phyloP scores from a whole-genome alignment of 2,113 vertebrate species.

The Nanorana parkeri region DNA sequence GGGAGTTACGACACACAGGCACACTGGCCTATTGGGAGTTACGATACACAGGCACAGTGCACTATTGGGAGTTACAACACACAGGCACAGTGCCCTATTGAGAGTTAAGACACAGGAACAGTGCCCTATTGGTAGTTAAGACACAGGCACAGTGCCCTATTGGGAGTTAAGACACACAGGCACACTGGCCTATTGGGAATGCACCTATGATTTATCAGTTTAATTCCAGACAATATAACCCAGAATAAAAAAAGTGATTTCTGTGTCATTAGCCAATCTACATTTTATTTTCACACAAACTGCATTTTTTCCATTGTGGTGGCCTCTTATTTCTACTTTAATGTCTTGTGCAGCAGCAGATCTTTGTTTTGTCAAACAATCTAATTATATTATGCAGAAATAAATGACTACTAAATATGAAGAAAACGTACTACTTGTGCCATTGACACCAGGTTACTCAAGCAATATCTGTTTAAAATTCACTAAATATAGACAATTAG shows the following conservation, averaged over 20 bases:
- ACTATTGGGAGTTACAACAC: neutral
- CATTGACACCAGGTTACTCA: neutral
- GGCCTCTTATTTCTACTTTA: neutral
- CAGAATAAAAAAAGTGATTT: conserved; percentile 27
- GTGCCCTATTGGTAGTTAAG: neutral
- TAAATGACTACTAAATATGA: conserved; percentile 18
- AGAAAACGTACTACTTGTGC: neutral
- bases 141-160: conserved; percentile 1
- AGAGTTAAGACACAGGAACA: too few relatives aligned
- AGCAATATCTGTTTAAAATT: too few relatives aligned
- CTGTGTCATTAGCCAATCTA: conserved; percentile 30
- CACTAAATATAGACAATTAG: too few relatives aligned
- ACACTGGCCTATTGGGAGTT: too few relatives aligned
- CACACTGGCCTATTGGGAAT: neutral
- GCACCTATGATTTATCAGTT: conserved; percentile 20
- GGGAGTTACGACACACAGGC: neutral
- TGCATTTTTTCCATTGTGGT: neutral
- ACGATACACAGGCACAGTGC: too few relatives aligned
- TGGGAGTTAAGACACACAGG: too few relatives aligned
- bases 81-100: neutral
- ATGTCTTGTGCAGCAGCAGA: too few relatives aligned
- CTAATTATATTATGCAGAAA: neutral
- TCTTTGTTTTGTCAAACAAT: neutral
- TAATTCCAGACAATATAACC: conserved; percentile 45
- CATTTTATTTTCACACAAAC: conserved; percentile 38